A percentile compares a stretch with the other conserved stretches of the same genome.
phyloP scores from a whole-genome alignment of 2,113 vertebrate species.

The Myrmecophaga tridactyla region DNA sequence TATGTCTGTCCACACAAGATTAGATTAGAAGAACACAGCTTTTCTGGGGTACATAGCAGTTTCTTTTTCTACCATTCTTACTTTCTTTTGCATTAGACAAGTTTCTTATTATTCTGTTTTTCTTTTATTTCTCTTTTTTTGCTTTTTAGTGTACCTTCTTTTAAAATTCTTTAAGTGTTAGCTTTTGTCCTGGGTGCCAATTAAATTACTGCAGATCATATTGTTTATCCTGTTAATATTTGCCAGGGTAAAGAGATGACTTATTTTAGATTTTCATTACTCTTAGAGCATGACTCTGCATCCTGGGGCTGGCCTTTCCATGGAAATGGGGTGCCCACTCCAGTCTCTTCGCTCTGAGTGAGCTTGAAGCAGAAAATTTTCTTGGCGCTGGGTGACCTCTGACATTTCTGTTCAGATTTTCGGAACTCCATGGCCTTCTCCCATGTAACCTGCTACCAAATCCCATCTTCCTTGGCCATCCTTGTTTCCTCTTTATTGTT shows the following conservation, averaged over 20 bases:
- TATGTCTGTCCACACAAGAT: too few relatives aligned
- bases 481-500: not conserved
- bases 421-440: not conserved
- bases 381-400: not conserved
- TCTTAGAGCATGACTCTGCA: too few relatives aligned
- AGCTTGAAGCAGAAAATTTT: not conserved
- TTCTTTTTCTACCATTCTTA: not conserved
- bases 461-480: not conserved
- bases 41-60: not conserved
- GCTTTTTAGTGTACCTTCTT: not conserved
- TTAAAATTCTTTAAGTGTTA: not conserved
- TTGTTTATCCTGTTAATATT: not conserved
- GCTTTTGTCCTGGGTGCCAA: not conserved
- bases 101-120: not conserved
- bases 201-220: rapidly evolving
- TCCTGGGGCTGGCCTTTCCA: not conserved
- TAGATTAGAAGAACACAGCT: too few relatives aligned
- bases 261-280: too few relatives aligned
- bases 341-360: not conserved
- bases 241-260: too few relatives aligned
- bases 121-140: not conserved
- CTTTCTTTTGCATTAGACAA: not conserved
- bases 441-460: not conserved
- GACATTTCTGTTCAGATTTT: not conserved
- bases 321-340: not conserved